Evolutionary conservation across 1,140 invertebrate genomes (phyloP), one percentile per base, ranked within the genome.

Genomic region (Drosophila baimaii): DNA sequence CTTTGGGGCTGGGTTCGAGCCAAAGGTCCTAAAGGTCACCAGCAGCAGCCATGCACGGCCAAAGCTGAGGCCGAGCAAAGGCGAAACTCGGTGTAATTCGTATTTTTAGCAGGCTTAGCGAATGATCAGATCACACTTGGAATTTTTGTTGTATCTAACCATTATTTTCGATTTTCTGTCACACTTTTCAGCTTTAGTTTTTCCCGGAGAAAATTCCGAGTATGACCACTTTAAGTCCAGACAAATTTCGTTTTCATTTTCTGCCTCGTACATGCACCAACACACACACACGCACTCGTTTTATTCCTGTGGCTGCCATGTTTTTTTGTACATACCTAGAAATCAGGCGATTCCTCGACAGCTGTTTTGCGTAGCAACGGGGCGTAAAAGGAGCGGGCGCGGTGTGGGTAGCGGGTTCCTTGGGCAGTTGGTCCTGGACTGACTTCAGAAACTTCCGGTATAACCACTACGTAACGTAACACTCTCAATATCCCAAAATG

Each of bases 261-360:
- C 33, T 31, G 19, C 13, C 37, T 21, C 51, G 5, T 27, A 46
- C 25, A 23, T 12, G 17, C 37, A 35, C 27, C 5, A 15, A 44
- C 71, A 49, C 37, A 56, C 17, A 49, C 51, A 63, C 21, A 31
- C 27, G 37, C 27, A 35, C 6, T n/a, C n/a, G 25, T 33, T 41
- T 33, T 71, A 39, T 39, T 71, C 68, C 68, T 71, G 68, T 29
- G 68, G 51, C 68, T 71, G 68, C 65, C 65, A 57, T 70, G 46
- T 71, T 64, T 33, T 33, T 57, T n/a, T 75, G 46, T 88, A 88
- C 85, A 88, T 88, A 88, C 84, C 84, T 83, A 75, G 70, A 86
- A 89, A 90, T 88, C 84, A 88, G 84, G 84, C 84, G 84, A 88
- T 89, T 89, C 64, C 81, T 83, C 59, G 69, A 89, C 85, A 88